Conservation (phyloP, 2,888 invertebrate genomes). For the Chymomyza procnemis region DNA sequence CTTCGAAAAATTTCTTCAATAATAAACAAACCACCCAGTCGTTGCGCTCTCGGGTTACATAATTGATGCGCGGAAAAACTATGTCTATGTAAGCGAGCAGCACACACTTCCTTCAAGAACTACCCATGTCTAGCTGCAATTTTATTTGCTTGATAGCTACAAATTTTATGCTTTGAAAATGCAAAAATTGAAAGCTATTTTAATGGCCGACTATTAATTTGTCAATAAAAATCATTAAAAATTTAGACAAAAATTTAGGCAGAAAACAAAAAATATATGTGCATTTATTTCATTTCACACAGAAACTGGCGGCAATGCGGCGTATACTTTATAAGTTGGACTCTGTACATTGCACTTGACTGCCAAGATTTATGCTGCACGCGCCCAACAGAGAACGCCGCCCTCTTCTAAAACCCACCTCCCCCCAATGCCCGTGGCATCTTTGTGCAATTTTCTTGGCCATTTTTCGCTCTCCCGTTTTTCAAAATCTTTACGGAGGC, state of each 20-base stretch:
- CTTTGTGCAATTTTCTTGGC: slow-evolving; percentile 10
- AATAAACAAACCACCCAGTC: no score
- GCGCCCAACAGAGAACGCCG: background rate
- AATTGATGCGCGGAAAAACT: no score
- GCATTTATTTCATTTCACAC: background rate
- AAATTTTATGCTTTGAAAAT: background rate
- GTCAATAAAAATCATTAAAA: slow-evolving; percentile 76
- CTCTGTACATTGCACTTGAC: slow-evolving; percentile 25
- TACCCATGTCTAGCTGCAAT: background rate
- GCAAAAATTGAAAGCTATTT: slow-evolving; percentile 28
- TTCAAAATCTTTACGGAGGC: slow-evolving; percentile 21
- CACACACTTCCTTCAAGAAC: no score
- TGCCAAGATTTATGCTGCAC: slow-evolving; percentile 67
- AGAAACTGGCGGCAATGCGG: background rate
- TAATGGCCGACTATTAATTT: slow-evolving; percentile 76
- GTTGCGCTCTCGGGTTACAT: no score
- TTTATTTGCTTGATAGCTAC: background rate
- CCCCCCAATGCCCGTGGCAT: background rate
- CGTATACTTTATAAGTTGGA: slow-evolving; percentile 8
- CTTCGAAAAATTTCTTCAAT: no score
- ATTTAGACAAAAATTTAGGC: background rate
- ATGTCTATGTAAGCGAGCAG: background rate
- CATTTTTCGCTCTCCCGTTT: slow-evolving; percentile 36
- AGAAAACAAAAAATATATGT: background rate
- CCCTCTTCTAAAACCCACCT: background rate